Evolutionary conservation across 2,797 vertebrate genomes (phyloP).

Genomic region (Chrysocyon brachyurus): DNA sequence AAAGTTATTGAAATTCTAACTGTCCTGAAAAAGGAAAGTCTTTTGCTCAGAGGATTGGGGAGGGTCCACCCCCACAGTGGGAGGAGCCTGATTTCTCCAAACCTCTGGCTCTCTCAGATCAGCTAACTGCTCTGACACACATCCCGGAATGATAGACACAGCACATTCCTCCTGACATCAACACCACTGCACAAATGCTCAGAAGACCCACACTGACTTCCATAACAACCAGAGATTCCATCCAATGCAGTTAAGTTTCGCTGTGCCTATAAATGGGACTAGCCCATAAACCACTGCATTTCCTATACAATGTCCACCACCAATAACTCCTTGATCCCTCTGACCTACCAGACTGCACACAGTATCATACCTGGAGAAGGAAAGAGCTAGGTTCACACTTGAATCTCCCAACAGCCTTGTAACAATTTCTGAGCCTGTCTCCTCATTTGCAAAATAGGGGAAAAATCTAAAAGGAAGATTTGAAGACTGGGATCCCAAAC

Average conservation of each 20-base stretch:
- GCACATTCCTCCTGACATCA: conserved; percentile 75
- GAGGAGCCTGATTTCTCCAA: conserved; percentile 49
- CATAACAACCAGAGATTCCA: not conserved
- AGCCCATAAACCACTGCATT: not conserved
- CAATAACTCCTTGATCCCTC: not conserved
- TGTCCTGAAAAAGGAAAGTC: not conserved
- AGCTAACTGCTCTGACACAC: conserved; percentile 17
- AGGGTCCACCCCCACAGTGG: not conserved
- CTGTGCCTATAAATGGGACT: not conserved
- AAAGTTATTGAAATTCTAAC: conserved; percentile 21
- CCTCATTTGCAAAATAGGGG: not conserved
- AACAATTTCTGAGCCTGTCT: not conserved
- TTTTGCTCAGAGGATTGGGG: not conserved
- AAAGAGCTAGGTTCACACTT: not conserved
- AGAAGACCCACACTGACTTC: conserved; percentile 36
- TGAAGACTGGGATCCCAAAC: conserved; percentile 11
- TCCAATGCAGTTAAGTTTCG: not conserved
- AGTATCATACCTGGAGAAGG: not conserved
- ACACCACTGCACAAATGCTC: not conserved
- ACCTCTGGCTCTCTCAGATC: conserved; percentile 28
- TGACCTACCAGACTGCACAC: not conserved
- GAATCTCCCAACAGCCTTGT: not conserved
- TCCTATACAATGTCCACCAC: not conserved
- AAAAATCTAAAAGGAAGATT: not conserved
- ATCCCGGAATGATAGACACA: conserved; percentile 70